Conservation (phyloP, 2,888 invertebrate species). For the Acronicta psi region DNA sequence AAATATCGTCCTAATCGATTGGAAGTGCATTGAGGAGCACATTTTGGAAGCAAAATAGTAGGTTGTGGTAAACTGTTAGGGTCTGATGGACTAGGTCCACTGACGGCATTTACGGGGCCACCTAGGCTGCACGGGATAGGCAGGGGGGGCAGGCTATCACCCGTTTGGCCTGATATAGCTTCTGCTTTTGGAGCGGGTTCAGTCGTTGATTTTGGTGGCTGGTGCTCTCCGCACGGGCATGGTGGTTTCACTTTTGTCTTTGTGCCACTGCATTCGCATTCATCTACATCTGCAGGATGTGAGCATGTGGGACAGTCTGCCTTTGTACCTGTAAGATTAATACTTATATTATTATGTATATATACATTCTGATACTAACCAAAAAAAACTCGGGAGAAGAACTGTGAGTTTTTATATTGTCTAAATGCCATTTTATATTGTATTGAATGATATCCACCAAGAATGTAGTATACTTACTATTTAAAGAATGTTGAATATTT, state of each 20-base stretch:
- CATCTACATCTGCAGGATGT: background rate
- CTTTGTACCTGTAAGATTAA: background rate
- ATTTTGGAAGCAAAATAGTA: background rate
- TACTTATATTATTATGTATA: too few relatives aligned
- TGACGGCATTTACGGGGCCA: background rate
- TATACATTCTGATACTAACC: too few relatives aligned
- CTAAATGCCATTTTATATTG: too few relatives aligned
- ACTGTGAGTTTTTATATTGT: too few relatives aligned
- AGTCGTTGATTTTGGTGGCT: background rate
- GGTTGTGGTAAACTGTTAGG: background rate
- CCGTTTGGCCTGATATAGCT: background rate
- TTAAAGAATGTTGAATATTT: too few relatives aligned
- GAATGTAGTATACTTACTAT: too few relatives aligned
- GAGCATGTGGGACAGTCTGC: background rate
- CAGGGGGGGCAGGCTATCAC: background rate
- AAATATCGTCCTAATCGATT: background rate
- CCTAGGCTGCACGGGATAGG: background rate
- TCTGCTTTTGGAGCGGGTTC: background rate
- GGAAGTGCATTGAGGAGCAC: background rate
- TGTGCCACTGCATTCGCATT: background rate
- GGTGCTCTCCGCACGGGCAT: constrained; percentile 4
- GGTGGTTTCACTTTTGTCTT: background rate
- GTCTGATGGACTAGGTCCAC: background rate
- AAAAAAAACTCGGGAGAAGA: too few relatives aligned
- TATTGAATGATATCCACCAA: too few relatives aligned